Evolutionary conservation across 2,888 invertebrate species (phyloP).

Genomic region (Sisyra nigra): DNA sequence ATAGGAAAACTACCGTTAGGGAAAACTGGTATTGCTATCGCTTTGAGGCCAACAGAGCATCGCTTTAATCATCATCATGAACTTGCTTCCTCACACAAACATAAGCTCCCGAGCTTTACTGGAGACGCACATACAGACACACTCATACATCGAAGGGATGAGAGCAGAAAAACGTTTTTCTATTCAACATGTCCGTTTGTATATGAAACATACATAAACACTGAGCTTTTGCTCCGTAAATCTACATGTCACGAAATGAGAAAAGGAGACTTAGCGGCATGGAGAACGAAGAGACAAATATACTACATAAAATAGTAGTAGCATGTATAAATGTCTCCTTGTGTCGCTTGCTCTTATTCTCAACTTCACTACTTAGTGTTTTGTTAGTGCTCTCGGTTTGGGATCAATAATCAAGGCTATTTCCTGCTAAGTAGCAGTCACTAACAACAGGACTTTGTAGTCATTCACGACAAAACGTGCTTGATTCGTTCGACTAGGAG

Average conservation of each 20-base stretch:
- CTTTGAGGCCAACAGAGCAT: slow-evolving; percentile 9
- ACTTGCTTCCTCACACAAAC: too few relatives aligned
- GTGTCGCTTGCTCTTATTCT: neutral
- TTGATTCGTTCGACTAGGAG: too few relatives aligned
- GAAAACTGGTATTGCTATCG: slow-evolving; percentile 1
- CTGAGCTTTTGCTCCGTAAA: too few relatives aligned
- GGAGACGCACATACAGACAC: neutral
- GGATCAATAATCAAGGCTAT: slow-evolving; percentile 5
- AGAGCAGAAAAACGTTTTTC: too few relatives aligned
- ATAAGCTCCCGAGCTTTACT: neutral
- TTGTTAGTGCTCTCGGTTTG: too few relatives aligned
- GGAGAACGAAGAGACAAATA: neutral
- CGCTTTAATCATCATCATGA: slow-evolving; percentile 4
- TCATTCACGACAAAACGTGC: too few relatives aligned
- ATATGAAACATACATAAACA: too few relatives aligned
- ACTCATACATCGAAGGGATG: neutral
- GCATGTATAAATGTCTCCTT: neutral
- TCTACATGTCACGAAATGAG: too few relatives aligned
- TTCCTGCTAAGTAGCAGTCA: neutral
- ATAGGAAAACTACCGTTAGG: too few relatives aligned
- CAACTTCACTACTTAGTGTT: neutral
- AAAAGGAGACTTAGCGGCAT: too few relatives aligned
- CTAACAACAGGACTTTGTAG: too few relatives aligned
- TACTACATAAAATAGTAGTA: neutral
- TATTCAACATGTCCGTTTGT: too few relatives aligned